A percentile compares a stretch with the other conserved stretches of the same genome.
Evolutionary conservation across 2,888 invertebrate species (phyloP).

Genomic region (Lymantria dispar): DNA sequence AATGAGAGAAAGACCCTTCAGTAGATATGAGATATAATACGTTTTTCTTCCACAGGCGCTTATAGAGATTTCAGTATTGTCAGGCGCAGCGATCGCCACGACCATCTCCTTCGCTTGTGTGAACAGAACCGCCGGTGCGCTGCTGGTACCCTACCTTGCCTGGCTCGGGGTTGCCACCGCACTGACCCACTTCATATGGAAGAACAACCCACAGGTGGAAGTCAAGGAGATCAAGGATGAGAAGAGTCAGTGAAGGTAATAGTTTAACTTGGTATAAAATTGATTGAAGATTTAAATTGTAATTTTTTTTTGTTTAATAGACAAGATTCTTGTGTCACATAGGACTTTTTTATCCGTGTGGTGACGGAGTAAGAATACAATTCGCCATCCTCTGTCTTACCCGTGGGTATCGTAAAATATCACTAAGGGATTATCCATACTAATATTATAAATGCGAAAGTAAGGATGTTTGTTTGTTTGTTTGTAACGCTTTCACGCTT

Average conservation of each 20-base stretch:
- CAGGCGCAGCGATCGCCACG: slow-evolving; percentile 57
- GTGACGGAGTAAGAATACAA: no score
- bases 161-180: slow-evolving; percentile 66
- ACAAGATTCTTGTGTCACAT: no score
- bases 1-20: no score
- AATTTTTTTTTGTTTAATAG: no score
- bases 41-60: slow-evolving; percentile 50
- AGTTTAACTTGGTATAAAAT: neutral
- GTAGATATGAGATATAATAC: no score
- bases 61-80: slow-evolving; percentile 62
- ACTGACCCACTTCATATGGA: slow-evolving; percentile 64
- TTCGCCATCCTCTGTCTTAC: no score
- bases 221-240: slow-evolving; percentile 36
- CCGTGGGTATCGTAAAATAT: no score
- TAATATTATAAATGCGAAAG: no score
- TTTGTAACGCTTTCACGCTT: no score
- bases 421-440: no score
- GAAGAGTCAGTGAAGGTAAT: slow-evolving; percentile 27
- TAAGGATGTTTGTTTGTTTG: no score
- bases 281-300: neutral
- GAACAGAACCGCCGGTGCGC: slow-evolving; percentile 48
- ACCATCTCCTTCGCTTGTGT: slow-evolving; percentile 52
- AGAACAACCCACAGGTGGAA: slow-evolving; percentile 58
- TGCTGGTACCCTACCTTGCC: slow-evolving; percentile 65
- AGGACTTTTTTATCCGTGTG: no score